These are phyloP conservation scores for Pseudoips prasinana DNA, from an alignment of 2,888 invertebrate genomes.

Conservation along the genomic window DNA sequence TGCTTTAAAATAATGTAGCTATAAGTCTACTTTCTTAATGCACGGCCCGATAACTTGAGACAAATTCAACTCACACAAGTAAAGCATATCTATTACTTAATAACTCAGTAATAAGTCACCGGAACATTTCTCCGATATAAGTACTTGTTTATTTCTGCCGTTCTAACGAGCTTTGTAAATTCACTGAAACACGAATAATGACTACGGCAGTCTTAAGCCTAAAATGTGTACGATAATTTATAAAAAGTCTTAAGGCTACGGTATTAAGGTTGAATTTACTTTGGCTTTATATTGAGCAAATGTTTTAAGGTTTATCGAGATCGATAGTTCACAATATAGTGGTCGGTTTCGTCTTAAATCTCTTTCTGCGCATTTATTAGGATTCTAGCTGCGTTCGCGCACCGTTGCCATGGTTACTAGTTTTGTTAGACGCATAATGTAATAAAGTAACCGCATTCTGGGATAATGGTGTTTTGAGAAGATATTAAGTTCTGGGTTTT, in stretches of 20 bases:
- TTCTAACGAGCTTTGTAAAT: conserved; percentile 23
- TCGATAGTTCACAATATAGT: conserved; percentile 25
- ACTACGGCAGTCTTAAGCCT: conserved; percentile 6
- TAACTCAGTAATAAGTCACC: conserved; percentile 18
- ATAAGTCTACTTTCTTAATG: neutral
- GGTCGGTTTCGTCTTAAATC: conserved; percentile 41
- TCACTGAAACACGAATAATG: conserved; percentile 16
- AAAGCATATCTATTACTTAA: conserved; percentile 17
- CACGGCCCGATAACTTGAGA: conserved; percentile 5
- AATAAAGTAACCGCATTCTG: conserved; percentile 27
- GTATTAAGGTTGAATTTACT: conserved; percentile 8
- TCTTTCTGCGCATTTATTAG: conserved; percentile 41
- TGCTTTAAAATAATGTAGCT: no score
- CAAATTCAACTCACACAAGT: conserved; percentile 13
- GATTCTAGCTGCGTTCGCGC: conserved; percentile 26
- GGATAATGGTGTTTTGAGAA: conserved; percentile 25
- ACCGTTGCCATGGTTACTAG: conserved; percentile 22
- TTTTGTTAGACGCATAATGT: conserved; percentile 24
- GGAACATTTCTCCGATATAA: conserved; percentile 8
- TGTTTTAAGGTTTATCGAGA: conserved; percentile 19
- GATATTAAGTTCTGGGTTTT: conserved; percentile 9
- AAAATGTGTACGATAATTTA: neutral
- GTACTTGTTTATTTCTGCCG: conserved; percentile 13
- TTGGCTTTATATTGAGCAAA: neutral
- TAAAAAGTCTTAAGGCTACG: neutral